A percentile compares a stretch with the other conserved stretches of the same genome.
phyloP scores from a whole-genome alignment of 1,140 invertebrate genomes.

The Anadara kagoshimensis region DNA sequence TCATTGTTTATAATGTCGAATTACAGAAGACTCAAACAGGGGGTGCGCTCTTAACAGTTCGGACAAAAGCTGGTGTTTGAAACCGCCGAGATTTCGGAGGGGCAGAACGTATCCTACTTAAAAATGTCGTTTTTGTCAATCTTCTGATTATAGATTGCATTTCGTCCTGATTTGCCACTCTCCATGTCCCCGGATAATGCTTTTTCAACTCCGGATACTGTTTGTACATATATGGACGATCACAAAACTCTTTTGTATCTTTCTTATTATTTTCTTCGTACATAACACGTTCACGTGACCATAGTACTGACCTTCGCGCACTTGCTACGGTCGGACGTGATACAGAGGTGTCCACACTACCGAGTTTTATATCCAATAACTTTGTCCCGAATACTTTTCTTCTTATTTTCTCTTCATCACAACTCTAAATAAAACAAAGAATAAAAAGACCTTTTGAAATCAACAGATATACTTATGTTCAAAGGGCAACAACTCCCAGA shows the following conservation, averaged over 20 bases:
- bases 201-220: conserved; percentile 48
- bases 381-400: conserved; percentile 31
- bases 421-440: conserved; percentile 16
- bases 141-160: conserved; percentile 43
- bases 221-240: conserved; percentile 38
- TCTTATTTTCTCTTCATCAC: conserved; percentile 30
- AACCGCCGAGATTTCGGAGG: too few relatives aligned
- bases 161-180: conserved; percentile 32
- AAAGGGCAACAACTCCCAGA: neutral
- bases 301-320: conserved; percentile 43
- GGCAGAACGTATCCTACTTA: too few relatives aligned
- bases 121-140: conserved; percentile 18
- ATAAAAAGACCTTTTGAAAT: too few relatives aligned
- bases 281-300: conserved; percentile 48
- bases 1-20: too few relatives aligned
- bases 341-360: conserved; percentile 27
- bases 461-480: too few relatives aligned
- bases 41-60: too few relatives aligned
- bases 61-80: too few relatives aligned
- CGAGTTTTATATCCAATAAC: conserved; percentile 12
- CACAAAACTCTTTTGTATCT: conserved; percentile 36
- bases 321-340: conserved; percentile 47
- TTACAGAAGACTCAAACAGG: too few relatives aligned
- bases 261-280: conserved; percentile 40
- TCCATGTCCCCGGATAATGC: conserved; percentile 56